Conservation (phyloP, 2,113 vertebrate species). For the Genyomyrus donnyi region DNA sequence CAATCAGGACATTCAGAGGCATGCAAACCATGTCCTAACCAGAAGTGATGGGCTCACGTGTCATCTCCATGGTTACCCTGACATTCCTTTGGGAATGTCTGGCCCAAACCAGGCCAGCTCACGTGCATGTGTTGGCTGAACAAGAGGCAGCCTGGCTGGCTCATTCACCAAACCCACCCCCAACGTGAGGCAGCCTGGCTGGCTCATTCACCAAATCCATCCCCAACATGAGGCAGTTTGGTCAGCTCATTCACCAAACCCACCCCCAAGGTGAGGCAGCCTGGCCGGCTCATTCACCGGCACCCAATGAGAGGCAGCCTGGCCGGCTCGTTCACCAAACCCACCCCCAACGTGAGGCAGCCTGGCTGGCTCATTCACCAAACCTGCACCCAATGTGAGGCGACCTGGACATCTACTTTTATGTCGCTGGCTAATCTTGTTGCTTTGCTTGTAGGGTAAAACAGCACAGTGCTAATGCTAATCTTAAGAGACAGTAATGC, state of each 20-base stretch:
- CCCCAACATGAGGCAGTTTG: not conserved
- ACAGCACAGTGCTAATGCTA: not conserved
- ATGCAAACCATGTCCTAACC: not conserved
- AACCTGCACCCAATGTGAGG: not conserved
- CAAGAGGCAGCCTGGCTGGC: not conserved
- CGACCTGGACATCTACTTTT: not conserved
- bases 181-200: not conserved
- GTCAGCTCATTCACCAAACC: not conserved
- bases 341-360: not conserved
- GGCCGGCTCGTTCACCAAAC: not conserved
- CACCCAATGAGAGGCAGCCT: not conserved
- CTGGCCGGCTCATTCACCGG: no score
- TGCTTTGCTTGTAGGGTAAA: not conserved
- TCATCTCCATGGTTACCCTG: not conserved
- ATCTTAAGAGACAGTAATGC: not conserved
- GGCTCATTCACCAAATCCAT: not conserved
- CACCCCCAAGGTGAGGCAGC: no score
- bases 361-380: not conserved
- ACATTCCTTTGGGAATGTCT: not conserved
- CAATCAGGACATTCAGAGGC: not conserved
- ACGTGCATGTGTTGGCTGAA: not conserved
- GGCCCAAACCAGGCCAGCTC: not conserved
- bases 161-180: not conserved
- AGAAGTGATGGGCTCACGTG: not conserved
- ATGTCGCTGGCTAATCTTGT: not conserved